Conservation (phyloP, 2,797 vertebrate genomes). For the Lates japonicus region DNA sequence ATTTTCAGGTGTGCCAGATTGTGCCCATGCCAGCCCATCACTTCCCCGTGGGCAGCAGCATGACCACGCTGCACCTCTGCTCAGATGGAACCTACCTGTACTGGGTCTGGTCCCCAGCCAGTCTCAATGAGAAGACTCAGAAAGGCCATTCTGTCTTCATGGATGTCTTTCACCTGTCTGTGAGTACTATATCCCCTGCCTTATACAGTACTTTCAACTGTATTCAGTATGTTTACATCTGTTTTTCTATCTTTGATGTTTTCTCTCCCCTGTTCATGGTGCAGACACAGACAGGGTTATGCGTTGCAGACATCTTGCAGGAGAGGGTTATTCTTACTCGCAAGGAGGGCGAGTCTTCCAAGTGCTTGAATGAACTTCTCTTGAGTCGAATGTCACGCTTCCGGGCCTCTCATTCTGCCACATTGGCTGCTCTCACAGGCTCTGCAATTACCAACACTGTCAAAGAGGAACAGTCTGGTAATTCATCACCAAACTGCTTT, state of each 20-base stretch:
- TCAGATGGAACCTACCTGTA: conserved; percentile 98
- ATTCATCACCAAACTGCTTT: conserved; percentile 37
- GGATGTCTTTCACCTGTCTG: conserved; percentile 96
- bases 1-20: conserved; percentile 93
- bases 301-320: conserved; percentile 91
- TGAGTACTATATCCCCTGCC: conserved; percentile 74
- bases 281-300: conserved; percentile 92
- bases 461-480: conserved; percentile 99
- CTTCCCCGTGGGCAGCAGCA: conserved; percentile 95
- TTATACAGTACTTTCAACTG: neutral
- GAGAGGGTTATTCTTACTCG: conserved; percentile 96
- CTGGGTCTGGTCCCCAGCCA: conserved; percentile 99
- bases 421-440: conserved; percentile 96
- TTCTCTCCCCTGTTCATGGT: conserved; percentile 11
- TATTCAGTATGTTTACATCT: neutral
- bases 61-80: conserved; percentile 97
- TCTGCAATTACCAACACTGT: conserved; percentile 98
- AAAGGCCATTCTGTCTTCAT: conserved; percentile 99
- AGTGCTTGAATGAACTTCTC: conserved; percentile 99
- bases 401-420: conserved; percentile 96
- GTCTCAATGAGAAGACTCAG: conserved; percentile 98
- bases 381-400: conserved; percentile 97
- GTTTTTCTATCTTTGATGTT: conserved; percentile 6
- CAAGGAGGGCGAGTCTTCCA: conserved; percentile 98
- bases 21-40: conserved; percentile 96